Conservation (phyloP, 2,888 invertebrate species). For the Listrodromus nycthemerus region DNA sequence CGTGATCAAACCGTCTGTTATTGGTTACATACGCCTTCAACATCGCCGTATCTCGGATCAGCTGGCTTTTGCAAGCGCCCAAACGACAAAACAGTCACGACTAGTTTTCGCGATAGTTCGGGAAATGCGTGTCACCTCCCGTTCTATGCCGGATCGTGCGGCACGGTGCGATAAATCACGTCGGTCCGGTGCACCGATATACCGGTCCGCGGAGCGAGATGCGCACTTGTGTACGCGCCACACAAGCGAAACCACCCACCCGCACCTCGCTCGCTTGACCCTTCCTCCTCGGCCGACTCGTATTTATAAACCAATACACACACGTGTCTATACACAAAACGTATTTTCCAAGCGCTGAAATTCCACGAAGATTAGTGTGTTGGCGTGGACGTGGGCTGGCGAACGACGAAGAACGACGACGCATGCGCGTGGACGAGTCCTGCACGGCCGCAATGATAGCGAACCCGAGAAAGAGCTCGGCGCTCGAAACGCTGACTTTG, state of each 20-base stretch:
- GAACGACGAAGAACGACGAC: conserved; percentile 66
- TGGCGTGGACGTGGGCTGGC: conserved; percentile 79
- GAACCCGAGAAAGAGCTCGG: conserved; percentile 37
- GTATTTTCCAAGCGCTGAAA: conserved; percentile 77
- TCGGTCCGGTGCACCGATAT: conserved; percentile 35
- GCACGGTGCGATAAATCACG: conserved; percentile 56
- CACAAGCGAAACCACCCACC: conserved; percentile 56
- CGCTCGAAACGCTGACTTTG: conserved; percentile 54
- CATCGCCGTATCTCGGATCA: neutral
- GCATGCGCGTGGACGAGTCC: conserved; percentile 59
- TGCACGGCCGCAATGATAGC: conserved; percentile 45
- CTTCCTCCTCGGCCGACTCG: conserved; percentile 13
- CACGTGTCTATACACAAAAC: conserved; percentile 36
- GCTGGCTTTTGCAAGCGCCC: neutral
- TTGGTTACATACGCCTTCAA: neutral
- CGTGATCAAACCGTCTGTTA: neutral
- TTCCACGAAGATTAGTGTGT: conserved; percentile 76
- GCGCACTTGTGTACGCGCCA: conserved; percentile 13
- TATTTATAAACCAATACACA: conserved; percentile 5
- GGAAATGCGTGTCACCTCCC: conserved; percentile 55
- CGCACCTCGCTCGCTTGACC: conserved; percentile 51
- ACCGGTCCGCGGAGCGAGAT: conserved; percentile 6
- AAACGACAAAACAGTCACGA: conserved; percentile 41
- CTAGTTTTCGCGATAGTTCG: conserved; percentile 46
- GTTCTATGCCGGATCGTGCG: conserved; percentile 43